These are phyloP conservation scores for Neolamprologus devosi DNA, from an alignment of 2,113 vertebrate genomes.

Conservation along the genomic window DNA sequence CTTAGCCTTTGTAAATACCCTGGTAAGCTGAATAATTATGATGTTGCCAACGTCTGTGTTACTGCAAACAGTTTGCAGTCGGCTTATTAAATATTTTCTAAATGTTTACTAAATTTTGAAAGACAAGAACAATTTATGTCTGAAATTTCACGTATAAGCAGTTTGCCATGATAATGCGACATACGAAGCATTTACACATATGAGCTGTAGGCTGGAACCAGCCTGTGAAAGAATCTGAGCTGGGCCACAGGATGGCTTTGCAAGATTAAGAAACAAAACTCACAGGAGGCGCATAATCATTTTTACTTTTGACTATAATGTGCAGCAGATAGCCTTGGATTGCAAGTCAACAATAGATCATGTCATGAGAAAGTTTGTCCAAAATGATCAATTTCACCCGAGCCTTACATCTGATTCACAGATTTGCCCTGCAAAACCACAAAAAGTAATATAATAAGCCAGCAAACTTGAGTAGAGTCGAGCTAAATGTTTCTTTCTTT, in stretches of 20 bases:
- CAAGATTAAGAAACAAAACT: neutral
- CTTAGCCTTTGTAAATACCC: neutral
- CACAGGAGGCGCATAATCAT: accelerated
- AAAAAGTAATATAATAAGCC: neutral
- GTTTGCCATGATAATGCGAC: neutral
- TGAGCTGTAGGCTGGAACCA: neutral
- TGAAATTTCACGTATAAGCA: neutral
- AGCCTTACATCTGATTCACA: neutral
- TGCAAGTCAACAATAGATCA: neutral
- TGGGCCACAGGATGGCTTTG: neutral
- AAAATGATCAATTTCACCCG: neutral
- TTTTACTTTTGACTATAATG: neutral
- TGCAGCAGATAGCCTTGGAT: neutral
- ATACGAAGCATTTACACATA: accelerated
- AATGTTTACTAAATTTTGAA: neutral
- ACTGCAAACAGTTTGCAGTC: neutral
- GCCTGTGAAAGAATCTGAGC: neutral
- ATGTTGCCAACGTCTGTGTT: neutral
- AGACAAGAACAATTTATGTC: neutral
- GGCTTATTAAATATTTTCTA: neutral
- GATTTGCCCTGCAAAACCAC: neutral
- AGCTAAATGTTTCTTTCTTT: neutral
- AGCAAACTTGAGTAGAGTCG: no score
- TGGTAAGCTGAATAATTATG: neutral
- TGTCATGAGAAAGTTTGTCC: accelerated